phyloP scores from a whole-genome alignment of 2,113 vertebrate genomes.

The Nothobranchius furzeri region DNA sequence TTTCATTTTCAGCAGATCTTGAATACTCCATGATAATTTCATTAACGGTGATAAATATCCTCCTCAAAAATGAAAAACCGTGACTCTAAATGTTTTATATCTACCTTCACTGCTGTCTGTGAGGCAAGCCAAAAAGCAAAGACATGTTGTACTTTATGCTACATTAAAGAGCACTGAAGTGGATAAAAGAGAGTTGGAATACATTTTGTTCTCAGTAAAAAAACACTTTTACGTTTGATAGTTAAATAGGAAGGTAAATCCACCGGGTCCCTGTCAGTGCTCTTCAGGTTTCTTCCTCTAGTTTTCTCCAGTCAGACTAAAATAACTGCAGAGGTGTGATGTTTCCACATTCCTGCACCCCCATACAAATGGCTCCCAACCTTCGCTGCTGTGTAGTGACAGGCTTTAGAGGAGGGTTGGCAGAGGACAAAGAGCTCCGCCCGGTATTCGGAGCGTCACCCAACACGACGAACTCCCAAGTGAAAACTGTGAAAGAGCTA shows the following conservation, averaged over 20 bases:
- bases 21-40: no score
- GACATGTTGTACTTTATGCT: background rate
- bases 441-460: slow-evolving; percentile 29
- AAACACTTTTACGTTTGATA: background rate
- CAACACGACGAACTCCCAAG: slow-evolving; percentile 11
- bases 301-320: slow-evolving; percentile 21
- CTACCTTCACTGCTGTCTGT: no score
- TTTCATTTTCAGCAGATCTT: no score
- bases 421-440: slow-evolving; percentile 26
- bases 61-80: no score
- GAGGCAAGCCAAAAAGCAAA: background rate
- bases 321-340: slow-evolving; percentile 21
- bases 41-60: no score
- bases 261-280: background rate
- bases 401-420: slow-evolving; percentile 36
- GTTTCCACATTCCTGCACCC: slow-evolving; percentile 18
- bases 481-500: background rate
- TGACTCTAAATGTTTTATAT: no score
- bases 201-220: no score
- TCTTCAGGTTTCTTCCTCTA: slow-evolving; percentile 2
- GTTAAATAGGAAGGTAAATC: background rate
- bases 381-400: slow-evolving; percentile 35
- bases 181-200: no score
- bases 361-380: slow-evolving; percentile 19
- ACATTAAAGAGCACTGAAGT: background rate